phyloP scores from a whole-genome alignment of 2,888 invertebrate genomes.

The Sinohyriopsis cumingii region DNA sequence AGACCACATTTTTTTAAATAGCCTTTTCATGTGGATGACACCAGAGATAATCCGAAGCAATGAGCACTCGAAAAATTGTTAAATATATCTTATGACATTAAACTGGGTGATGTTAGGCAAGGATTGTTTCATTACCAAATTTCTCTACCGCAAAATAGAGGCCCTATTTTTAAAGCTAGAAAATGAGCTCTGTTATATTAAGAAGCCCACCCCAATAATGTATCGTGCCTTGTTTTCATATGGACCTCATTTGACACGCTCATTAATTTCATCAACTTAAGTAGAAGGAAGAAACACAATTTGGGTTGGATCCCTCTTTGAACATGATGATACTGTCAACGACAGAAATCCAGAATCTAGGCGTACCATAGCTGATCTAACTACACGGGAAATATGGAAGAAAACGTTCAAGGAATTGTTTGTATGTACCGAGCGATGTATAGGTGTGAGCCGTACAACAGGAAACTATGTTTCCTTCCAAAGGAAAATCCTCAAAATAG shows the following conservation, averaged over 20 bases:
- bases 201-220: conserved; percentile 69
- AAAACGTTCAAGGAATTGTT: conserved; percentile 67
- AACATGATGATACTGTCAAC: conserved; percentile 73
- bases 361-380: conserved; percentile 69
- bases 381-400: conserved; percentile 71
- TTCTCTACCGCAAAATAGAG: conserved; percentile 73
- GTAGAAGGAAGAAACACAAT: conserved; percentile 55
- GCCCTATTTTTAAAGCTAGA: conserved; percentile 69
- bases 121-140: conserved; percentile 73
- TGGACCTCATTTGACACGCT: conserved; percentile 74
- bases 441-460: conserved; percentile 71
- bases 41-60: conserved; percentile 1
- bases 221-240: conserved; percentile 73
- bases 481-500: conserved; percentile 49
- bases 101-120: conserved; percentile 69
- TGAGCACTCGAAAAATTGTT: conserved; percentile 7
- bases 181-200: conserved; percentile 70
- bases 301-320: conserved; percentile 63
- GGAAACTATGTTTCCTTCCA: conserved; percentile 66
- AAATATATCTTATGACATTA: conserved; percentile 67
- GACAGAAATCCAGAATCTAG: conserved; percentile 71
- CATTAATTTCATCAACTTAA: conserved; percentile 70
- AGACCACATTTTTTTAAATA: conserved; percentile 65
- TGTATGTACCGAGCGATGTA: conserved; percentile 72
- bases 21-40: conserved; percentile 40